Conservation (phyloP, 2,888 invertebrate genomes). For the Leptinotarsa juncta region DNA sequence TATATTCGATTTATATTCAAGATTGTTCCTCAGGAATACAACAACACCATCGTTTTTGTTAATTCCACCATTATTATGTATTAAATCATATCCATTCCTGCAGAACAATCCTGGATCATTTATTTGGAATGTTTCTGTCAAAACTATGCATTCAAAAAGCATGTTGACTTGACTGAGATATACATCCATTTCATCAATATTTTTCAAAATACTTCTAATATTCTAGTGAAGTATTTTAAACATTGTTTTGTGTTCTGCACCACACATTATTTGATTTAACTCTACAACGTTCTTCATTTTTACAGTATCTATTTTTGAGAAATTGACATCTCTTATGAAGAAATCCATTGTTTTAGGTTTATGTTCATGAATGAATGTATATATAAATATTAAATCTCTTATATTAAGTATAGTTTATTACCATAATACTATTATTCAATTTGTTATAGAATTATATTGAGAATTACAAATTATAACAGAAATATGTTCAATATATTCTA, state of each 20-base stretch:
- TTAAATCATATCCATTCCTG: constrained; percentile 6
- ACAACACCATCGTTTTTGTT: constrained; percentile 14
- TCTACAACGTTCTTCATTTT: neutral
- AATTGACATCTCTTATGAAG: no score
- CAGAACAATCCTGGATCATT: constrained; percentile 11
- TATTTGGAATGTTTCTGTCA: constrained; percentile 9
- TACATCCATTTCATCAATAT: constrained; percentile 10
- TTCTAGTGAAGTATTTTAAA: neutral
- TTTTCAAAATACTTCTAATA: neutral
- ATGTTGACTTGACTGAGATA: constrained; percentile 3
- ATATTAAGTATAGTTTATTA: neutral
- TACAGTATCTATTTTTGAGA: no score
- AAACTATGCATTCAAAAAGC: constrained; percentile 8
- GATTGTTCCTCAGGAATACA: constrained; percentile 13
- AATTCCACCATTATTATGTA: constrained; percentile 9
- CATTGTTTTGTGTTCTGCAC: neutral
- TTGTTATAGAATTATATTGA: neutral
- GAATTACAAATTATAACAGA: neutral
- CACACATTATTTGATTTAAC: neutral
- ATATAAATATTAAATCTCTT: neutral
- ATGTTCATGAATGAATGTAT: neutral
- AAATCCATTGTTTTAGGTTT: no score
- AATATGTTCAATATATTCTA: neutral
- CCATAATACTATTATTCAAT: neutral
- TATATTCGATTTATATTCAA: constrained; percentile 17